Evolutionary conservation across 2,888 invertebrate genomes (phyloP).

Genomic region (Dascillus cervinus): DNA sequence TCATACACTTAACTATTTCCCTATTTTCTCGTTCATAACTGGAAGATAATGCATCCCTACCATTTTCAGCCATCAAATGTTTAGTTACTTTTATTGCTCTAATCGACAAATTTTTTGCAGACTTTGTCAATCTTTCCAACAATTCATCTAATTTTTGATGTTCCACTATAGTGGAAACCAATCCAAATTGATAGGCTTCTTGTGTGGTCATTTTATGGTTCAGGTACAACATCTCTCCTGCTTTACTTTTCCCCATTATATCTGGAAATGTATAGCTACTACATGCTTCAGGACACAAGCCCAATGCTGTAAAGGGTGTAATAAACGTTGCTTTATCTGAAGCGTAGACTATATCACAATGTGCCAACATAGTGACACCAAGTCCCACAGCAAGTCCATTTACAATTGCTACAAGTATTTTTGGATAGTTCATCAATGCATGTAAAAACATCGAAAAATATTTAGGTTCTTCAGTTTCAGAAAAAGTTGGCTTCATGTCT

Average conservation of each 20-base stretch:
- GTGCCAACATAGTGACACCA: conserved; percentile 70
- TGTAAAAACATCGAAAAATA: conserved; percentile 50
- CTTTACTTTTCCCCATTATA: conserved; percentile 75
- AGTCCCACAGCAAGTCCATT: conserved; percentile 94
- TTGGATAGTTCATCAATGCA: conserved; percentile 78
- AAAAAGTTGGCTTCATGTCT: conserved; percentile 46
- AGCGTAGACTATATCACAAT: conserved; percentile 86
- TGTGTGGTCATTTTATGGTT: conserved; percentile 69
- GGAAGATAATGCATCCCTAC: conserved; percentile 54
- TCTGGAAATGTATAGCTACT: conserved; percentile 81
- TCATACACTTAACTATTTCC: conserved; percentile 55
- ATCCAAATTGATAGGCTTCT: conserved; percentile 70
- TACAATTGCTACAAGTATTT: conserved; percentile 79
- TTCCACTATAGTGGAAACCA: conserved; percentile 73
- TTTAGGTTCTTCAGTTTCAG: conserved; percentile 5
- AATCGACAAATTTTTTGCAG: conserved; percentile 51
- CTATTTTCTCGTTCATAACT: conserved; percentile 63
- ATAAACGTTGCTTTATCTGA: conserved; percentile 76
- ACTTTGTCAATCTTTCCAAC: conserved; percentile 50
- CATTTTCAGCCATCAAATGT: conserved; percentile 53
- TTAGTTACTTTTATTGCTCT: conserved; percentile 62
- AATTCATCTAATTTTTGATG: conserved; percentile 49
- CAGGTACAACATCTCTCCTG: conserved; percentile 46
- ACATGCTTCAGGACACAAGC: conserved; percentile 83
- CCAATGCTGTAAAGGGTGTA: conserved; percentile 80